phyloP scores from a whole-genome alignment of 2,113 vertebrate species.

The Lucifuga dentata region DNA sequence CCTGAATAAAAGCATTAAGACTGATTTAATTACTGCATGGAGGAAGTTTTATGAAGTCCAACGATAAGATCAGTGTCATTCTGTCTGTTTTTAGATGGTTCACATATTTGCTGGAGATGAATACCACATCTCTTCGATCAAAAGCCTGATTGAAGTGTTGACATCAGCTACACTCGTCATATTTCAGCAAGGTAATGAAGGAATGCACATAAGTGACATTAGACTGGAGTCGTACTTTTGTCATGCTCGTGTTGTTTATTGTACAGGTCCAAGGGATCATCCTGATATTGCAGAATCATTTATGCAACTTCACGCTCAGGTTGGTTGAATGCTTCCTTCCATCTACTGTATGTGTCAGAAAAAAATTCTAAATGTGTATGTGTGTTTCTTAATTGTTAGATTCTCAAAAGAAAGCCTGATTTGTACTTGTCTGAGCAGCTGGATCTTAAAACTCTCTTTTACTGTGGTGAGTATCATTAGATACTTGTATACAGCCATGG shows the following conservation, averaged over 20 bases:
- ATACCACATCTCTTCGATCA: conserved; percentile 87
- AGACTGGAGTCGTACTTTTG: not conserved
- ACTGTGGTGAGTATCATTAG: conserved; percentile 89
- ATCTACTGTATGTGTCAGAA: conserved; percentile 61
- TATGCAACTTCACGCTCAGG: conserved; percentile 98
- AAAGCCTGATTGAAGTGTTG: conserved; percentile 88
- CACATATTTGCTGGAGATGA: conserved; percentile 94
- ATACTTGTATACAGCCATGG: too few relatives aligned
- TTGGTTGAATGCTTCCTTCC: conserved; percentile 75
- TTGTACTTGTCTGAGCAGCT: conserved; percentile 90
- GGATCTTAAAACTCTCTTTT: conserved; percentile 94
- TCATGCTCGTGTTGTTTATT: conserved; percentile 52
- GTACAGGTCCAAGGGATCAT: conserved; percentile 95
- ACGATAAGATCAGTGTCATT: not conserved
- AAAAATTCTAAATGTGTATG: too few relatives aligned
- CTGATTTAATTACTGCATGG: too few relatives aligned
- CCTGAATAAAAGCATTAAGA: not conserved
- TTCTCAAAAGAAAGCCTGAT: conserved; percentile 93
- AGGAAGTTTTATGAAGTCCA: not conserved
- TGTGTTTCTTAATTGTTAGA: conserved; percentile 73
- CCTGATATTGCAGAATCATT: conserved; percentile 99
- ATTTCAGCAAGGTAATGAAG: conserved; percentile 91
- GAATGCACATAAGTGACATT: not conserved
- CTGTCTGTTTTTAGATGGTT: conserved; percentile 85
- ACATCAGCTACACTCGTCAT: conserved; percentile 91